Base-by-base conservation (phyloP, 1,140 invertebrate genomes). In the Bathynomus jamesi region DNA sequence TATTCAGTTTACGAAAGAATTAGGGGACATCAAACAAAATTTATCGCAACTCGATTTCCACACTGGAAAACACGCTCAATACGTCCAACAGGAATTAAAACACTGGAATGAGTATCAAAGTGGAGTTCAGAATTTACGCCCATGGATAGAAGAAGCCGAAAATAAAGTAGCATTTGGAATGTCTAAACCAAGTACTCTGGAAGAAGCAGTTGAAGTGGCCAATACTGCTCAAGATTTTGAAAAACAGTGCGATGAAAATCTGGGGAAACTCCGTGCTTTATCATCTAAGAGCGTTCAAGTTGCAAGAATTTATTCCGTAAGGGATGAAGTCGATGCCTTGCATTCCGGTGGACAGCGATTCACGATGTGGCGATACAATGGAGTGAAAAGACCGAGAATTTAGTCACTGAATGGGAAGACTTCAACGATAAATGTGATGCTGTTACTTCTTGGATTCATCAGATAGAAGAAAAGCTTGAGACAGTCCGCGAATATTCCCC, bases 121-220 rank as follows among this genome's bases (percentile, higher is more conserved):
- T 75, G 29, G 67, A 25, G 84, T 92, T 28, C 85, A 90, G 68
- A 87, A 92, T 81, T 86, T 97, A 28, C 90, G 91, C 80, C 93
- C 93, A 2, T 95, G 93, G 89, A 86, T 96, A 69, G 90, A 94
- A 79, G 85, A 92, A 79, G 91, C 90, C 27, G 93, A 96, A 84
- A 83, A 89, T 11, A 90, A 90, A 81, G 84, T 90, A 30, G 86
- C 88, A 67, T 79, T 86, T 73, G 88, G 89, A 65, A 81, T 90
- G 46, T 86, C 81, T 4, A 83, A 81, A 89, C 89, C 76, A 74
- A 71, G 78, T 1, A 89, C 87, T 62, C 82, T 96, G 27, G 81
- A 88, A 74, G 93, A 96, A 84, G 92, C 92, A 0, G 85, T 89
- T 72, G 85, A 89, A 78, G 85, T 92, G 80, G 86, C 92, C 79